Evolutionary conservation across 1,140 invertebrate genomes (phyloP), one percentile per base, ranked within the genome.

Genomic region (Drosophila parvula): DNA sequence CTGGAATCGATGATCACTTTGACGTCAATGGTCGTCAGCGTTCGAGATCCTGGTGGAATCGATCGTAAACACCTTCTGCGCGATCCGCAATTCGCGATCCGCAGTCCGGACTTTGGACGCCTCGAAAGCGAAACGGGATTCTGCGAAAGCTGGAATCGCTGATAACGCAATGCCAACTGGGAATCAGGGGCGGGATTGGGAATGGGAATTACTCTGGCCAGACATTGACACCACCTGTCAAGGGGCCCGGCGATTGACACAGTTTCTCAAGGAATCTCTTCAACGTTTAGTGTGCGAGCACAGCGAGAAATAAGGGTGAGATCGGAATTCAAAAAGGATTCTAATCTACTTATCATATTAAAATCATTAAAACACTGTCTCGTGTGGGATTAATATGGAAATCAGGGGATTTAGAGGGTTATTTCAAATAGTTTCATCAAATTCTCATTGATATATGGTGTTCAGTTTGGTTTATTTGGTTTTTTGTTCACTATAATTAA

Each of bases 1-100:
- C 47, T 40, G 60, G 27, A 28, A 63, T 34, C 60, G 38, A 57
- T 64, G 28, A 59, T 40, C 32, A 34, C 34, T 41, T 68, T 76
- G 74, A 76, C 74, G 74, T 76, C 74, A 76, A 76, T 74, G 56
- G 68, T 18, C 40, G 48, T 10, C 56, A 32, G 40, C 55, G 36
- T 51, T 64, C 53, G 41, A 76, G 74, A 76, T 76, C 74, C 74
- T 76, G 74, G 55, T 76, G 62, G 63, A 68, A 73, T 61, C 50
- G 51, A 64, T 75, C 60, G 74, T 76, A 76, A 76, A 76, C 74
- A 76, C 74, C 74, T 76, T 68, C 74, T 45, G 22, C 51, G 32
- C 14, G 36, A 18, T 36, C 30, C 50, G 11, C 12, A 22, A 14
- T 0, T 9, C 50, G 11, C 12, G 14, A 14, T 1, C n/a, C 28